These are phyloP conservation scores for Hypocryptadius cinnamomeus DNA, from an alignment of 2,113 vertebrate genomes.

Conservation along the genomic window DNA sequence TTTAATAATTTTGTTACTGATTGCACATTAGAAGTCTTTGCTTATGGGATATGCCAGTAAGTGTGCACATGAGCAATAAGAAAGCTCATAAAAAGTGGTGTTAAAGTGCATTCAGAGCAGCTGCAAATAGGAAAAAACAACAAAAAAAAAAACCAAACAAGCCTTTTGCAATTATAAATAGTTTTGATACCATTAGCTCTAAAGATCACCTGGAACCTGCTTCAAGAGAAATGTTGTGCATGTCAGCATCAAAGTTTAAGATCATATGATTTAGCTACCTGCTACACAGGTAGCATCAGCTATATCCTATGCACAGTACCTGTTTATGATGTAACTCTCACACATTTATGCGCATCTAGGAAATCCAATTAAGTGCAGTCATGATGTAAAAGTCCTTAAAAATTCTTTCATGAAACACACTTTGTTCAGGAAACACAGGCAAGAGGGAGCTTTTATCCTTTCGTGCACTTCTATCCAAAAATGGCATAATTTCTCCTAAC, in stretches of 20 bases:
- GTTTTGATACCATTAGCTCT: background rate
- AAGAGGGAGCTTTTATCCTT: background rate
- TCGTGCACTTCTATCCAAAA: background rate
- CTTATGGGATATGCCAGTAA: background rate
- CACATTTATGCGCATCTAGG: background rate
- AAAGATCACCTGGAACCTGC: background rate
- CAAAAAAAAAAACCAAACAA: background rate
- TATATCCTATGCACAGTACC: background rate
- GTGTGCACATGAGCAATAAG: background rate
- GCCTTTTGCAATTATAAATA: background rate
- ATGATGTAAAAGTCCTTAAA: background rate
- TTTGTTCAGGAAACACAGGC: background rate
- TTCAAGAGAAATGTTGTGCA: background rate
- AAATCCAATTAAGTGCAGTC: background rate
- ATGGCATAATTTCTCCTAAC: background rate
- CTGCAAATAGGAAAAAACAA: background rate
- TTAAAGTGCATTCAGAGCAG: background rate
- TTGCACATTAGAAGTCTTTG: background rate
- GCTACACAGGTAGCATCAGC: background rate
- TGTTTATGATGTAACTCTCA: background rate
- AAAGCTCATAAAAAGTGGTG: background rate
- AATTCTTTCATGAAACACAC: background rate
- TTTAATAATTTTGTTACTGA: background rate
- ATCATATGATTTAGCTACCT: background rate
- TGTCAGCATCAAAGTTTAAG: background rate